Base-by-base conservation (phyloP, 2,888 invertebrate genomes). In the Gymnosoma rotundatum region DNA sequence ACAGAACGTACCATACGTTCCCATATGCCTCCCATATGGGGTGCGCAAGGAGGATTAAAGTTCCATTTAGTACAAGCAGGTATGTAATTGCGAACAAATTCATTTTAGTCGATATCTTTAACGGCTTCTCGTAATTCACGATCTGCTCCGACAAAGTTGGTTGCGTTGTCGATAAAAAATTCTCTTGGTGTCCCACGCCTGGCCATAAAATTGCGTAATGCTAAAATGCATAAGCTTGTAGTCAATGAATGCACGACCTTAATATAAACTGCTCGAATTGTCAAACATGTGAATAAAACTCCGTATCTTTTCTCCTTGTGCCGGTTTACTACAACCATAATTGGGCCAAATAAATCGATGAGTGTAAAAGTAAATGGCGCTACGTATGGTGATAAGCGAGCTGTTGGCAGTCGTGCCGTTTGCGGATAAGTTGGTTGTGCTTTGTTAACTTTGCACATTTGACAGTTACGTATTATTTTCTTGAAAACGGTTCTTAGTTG, bases 361-460 rank as follows among this genome's bases (percentile, higher is more conserved):
- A 63, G 63, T 7, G 63, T 74, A 25, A 64, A 64, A 21, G 74
- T 54, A 45, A 74, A 74, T 1, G 54, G 74, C 20, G 54, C 18
- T 14, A 50, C 50, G 48, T 50, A 36, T 14, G 76, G 56, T 50
- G 74, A 38, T 18, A 74, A 38, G n/a, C 81, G 32, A 52, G 67
- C 73, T 61, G 63, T 52, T 14, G 83, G 67, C 16, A 83, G 42
- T 25, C 45, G 66, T 32, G 66, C 67, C 83, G 79, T 81, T 58
- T 75, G 74, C 20, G 78, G 78, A 48, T 45, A 56, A n/a, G 6
- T 16, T 18, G 83, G 81, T 42, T 54, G 21, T 14, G 76, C 67
- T 61, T 83, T 83, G 32, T 45, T 61, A 16, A 86, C 48, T 73
- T 85, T 85, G 45, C 82, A 87, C n/a, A 45, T 50, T 67, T 81